Base-by-base conservation (phyloP, 2,888 invertebrate species). In the Acleris emargana region DNA sequence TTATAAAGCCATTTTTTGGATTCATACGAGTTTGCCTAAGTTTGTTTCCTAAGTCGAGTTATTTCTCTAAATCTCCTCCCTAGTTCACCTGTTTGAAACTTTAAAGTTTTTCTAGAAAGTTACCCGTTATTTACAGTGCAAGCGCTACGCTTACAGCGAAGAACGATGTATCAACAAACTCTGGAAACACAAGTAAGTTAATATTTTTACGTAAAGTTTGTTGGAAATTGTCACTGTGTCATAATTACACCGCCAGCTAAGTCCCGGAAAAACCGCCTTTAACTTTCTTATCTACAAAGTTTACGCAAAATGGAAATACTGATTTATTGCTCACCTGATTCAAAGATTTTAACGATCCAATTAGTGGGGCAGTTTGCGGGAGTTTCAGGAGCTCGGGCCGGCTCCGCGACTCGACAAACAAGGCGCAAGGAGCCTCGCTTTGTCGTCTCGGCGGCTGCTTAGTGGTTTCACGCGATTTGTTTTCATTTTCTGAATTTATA, bases 41-140 rank as follows among this genome's bases (percentile, higher is more conserved):
- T 45, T 28, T 55, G 45, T 66, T 66, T 59, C 16, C 51, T 55
- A 55, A 66, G 60, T 51, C 43, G 47, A 66, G 61, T 47, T 57
- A 57, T 51, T 61, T 61, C 60, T 52, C 55, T 61, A 61, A 66
- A 66, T 61, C 60, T 45, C 61, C 57, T 43, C 60, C 61, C 51
- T 61, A 57, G 47, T 57, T 57, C 57, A 66, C 66, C 66, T 66
- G 60, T 52, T 66, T 38, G 38, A 54, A 61, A 66, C 22, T 66
- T n/a, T n/a, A 20, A 55, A 64, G 55, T 61, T 66, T 58, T 64
- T 66, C 57, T 57, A 45, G 50, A 49, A 63, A 55, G 49, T 63
- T 64, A 72, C 58, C 68, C 49, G 62, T 82, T 84, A 75, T 84
- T 87, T 83, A 75, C 86, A 88, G 88, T 71, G 68, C 80, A 81